Conservation (phyloP, 2,797 vertebrate species). For the Acanthurus tractus region DNA sequence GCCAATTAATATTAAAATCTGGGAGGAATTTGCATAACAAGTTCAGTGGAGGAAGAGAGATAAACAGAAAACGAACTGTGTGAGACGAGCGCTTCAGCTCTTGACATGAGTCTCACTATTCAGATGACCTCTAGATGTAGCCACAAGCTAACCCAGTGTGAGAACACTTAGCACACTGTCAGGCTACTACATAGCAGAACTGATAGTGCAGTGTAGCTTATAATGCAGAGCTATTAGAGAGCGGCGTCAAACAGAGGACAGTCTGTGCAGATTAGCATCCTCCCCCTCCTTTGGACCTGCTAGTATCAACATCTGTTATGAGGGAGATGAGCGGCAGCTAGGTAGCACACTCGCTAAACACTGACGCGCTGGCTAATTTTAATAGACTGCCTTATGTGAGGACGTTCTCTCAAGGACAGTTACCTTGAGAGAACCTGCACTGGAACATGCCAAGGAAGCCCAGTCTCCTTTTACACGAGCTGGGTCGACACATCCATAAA, state of each 20-base stretch:
- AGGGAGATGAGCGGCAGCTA: constrained; percentile 42
- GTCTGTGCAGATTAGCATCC: constrained; percentile 59
- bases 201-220: constrained; percentile 43
- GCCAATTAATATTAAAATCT: constrained; percentile 41
- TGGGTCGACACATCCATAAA: constrained; percentile 49
- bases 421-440: constrained; percentile 41
- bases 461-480: constrained; percentile 41
- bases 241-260: constrained; percentile 55
- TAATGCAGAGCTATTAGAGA: constrained; percentile 44
- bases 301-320: constrained; percentile 67
- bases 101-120: constrained; percentile 36
- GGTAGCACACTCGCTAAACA: constrained; percentile 14
- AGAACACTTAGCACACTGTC: constrained; percentile 55
- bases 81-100: neutral
- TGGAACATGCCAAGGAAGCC: constrained; percentile 20
- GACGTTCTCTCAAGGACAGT: constrained; percentile 40
- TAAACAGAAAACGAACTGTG: constrained; percentile 3
- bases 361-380: constrained; percentile 25
- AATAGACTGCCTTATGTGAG: constrained; percentile 21
- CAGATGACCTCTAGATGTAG: constrained; percentile 61
- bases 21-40: constrained; percentile 23
- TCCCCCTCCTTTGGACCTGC: constrained; percentile 18
- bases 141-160: constrained; percentile 38
- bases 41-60: neutral
- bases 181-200: constrained; percentile 39